phyloP scores from a whole-genome alignment of 2,888 invertebrate species.

The Epinotia demarniana region DNA sequence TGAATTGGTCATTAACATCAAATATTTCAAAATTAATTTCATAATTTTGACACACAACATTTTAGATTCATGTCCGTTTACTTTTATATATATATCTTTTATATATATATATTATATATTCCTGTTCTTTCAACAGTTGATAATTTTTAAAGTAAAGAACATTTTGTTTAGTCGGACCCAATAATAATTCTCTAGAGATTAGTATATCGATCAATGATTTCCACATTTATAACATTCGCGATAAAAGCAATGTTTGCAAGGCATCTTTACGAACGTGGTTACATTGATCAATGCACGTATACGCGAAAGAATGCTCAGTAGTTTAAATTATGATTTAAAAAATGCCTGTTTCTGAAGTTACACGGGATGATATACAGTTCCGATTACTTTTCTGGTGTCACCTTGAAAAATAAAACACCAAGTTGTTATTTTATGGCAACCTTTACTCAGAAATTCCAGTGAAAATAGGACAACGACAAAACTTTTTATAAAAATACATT shows the following conservation, averaged over 20 bases:
- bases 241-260: not conserved
- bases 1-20: not conserved
- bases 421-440: not conserved
- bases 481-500: not conserved
- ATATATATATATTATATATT: not conserved
- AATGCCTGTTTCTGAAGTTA: not conserved
- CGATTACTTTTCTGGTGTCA: too few relatives aligned
- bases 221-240: not conserved
- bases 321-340: not conserved
- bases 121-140: not conserved
- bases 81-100: too few relatives aligned
- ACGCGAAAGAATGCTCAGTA: not conserved
- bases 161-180: not conserved
- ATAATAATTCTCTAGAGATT: not conserved
- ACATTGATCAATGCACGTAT: not conserved
- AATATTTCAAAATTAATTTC: not conserved
- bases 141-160: not conserved
- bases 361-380: not conserved
- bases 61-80: not conserved
- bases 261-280: not conserved
- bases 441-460: not conserved
- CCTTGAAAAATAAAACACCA: too few relatives aligned
- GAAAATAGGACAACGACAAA: slow-evolving; percentile 1
- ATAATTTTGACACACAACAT: not conserved
- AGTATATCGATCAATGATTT: not conserved